A percentile compares a stretch with the other conserved stretches of the same genome.
These are phyloP conservation scores for Sebastes glaucus DNA, from an alignment of 2,797 vertebrate species.

Conservation along the genomic window DNA sequence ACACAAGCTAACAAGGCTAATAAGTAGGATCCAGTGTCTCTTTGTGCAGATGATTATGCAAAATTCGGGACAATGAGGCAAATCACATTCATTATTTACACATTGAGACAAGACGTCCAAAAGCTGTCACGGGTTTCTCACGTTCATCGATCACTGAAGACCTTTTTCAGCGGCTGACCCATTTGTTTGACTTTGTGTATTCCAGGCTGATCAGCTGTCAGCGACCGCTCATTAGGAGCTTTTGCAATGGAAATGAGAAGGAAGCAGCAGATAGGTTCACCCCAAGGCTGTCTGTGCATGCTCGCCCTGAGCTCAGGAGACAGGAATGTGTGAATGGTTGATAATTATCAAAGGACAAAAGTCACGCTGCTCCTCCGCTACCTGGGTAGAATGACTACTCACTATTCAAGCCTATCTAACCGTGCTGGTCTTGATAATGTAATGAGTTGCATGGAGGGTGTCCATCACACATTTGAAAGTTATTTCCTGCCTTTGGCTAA, in stretches of 20 bases:
- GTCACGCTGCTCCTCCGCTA: constrained; percentile 13
- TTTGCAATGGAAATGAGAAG: constrained; percentile 62
- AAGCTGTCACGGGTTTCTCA: not conserved
- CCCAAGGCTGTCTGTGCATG: constrained; percentile 32
- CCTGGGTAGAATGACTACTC: constrained; percentile 20
- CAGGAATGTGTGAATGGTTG: constrained; percentile 70
- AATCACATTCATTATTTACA: not conserved
- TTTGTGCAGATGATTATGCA: not conserved
- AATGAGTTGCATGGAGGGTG: not conserved
- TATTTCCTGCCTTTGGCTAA: constrained; percentile 58
- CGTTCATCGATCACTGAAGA: not conserved
- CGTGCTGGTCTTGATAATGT: not conserved
- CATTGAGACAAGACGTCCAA: not conserved
- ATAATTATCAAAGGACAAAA: constrained; percentile 62
- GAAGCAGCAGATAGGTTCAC: constrained; percentile 16
- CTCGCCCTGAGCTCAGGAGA: constrained; percentile 41
- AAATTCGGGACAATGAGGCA: not conserved
- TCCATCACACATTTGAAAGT: constrained; percentile 38
- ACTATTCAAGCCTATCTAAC: not conserved
- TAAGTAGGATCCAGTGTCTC: not conserved
- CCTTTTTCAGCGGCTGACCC: not conserved
- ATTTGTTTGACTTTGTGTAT: constrained; percentile 62
- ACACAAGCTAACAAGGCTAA: not conserved
- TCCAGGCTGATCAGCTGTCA: constrained; percentile 45
- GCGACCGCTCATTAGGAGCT: constrained; percentile 30